Evolutionary conservation across 2,888 invertebrate species (phyloP).

Genomic region (Lissocephala sabroskyi): DNA sequence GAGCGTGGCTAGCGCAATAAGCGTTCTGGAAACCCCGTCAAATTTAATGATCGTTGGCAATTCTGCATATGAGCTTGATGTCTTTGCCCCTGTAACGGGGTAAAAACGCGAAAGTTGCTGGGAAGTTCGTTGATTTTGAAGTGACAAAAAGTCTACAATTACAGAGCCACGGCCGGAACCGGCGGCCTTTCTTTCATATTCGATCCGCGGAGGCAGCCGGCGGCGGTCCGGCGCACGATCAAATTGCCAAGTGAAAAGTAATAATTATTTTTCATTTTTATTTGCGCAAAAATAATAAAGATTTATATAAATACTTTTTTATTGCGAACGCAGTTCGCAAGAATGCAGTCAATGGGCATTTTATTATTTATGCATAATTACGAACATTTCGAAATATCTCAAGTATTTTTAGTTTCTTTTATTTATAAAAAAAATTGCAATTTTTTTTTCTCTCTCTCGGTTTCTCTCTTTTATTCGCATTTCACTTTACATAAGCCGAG

Average conservation of each 20-base stretch:
- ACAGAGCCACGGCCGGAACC: too few species aligned
- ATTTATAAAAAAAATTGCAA: conserved; percentile 5
- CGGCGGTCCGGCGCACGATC: too few species aligned
- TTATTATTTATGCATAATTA: conserved; percentile 16
- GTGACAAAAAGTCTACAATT: neutral
- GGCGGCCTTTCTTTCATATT: too few species aligned
- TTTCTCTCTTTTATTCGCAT: conserved; percentile 46
- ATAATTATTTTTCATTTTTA: neutral
- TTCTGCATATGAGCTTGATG: too few species aligned
- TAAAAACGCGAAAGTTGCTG: too few species aligned
- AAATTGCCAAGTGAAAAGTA: conserved; percentile 39
- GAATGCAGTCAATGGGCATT: conserved; percentile 5
- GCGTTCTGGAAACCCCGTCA: too few species aligned
- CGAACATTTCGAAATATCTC: neutral
- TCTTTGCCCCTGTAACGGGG: too few species aligned
- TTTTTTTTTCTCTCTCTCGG: conserved; percentile 1
- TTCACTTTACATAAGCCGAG: conserved; percentile 48
- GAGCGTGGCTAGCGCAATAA: too few species aligned
- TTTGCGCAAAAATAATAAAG: neutral
- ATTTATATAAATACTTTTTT: neutral
- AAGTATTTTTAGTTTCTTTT: conserved; percentile 3
- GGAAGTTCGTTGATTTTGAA: neutral
- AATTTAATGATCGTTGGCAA: too few species aligned
- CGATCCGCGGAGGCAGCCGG: too few species aligned
- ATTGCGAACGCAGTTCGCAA: conserved; percentile 1